Evolutionary conservation across 1,140 invertebrate species (phyloP).

Genomic region (Drosophila pectinifera): DNA sequence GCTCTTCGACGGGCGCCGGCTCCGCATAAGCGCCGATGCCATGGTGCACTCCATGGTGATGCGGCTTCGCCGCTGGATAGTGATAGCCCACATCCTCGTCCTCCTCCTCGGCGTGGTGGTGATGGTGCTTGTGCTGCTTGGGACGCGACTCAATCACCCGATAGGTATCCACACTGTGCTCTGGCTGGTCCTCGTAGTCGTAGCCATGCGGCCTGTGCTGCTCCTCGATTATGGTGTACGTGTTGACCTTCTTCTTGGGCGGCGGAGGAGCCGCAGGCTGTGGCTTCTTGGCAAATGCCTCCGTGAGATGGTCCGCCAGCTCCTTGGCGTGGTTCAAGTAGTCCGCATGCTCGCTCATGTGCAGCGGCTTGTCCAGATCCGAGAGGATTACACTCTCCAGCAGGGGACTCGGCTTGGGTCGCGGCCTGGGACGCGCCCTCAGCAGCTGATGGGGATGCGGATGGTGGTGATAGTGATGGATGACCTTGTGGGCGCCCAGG

Average conservation of each 20-base stretch:
- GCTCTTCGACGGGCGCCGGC: slow-evolving; percentile 70
- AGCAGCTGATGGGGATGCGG: slow-evolving; percentile 53
- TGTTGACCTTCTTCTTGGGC: slow-evolving; percentile 72
- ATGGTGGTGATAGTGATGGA: slow-evolving; percentile 75
- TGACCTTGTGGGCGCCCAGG: slow-evolving; percentile 55
- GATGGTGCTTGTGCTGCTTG: slow-evolving; percentile 32
- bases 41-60: slow-evolving; percentile 13
- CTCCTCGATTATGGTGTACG: slow-evolving; percentile 76
- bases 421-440: slow-evolving; percentile 5
- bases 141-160: slow-evolving; percentile 59
- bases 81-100: slow-evolving; percentile 54
- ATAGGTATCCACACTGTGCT: slow-evolving; percentile 65
- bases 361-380: slow-evolving; percentile 69
- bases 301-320: slow-evolving; percentile 60
- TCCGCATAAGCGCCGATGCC: slow-evolving; percentile 52
- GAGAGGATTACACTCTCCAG: slow-evolving; percentile 73
- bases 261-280: slow-evolving; percentile 27
- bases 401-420: slow-evolving; percentile 58
- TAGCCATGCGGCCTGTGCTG: slow-evolving; percentile 44
- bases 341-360: slow-evolving; percentile 74
- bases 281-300: slow-evolving; percentile 59
- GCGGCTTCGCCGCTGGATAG: slow-evolving; percentile 26
- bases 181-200: slow-evolving; percentile 47
- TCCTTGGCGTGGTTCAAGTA: slow-evolving; percentile 77
- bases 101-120: slow-evolving; percentile 30